These are phyloP conservation scores for Heliocidaris tuberculata DNA, from an alignment of 35 echinoderm and acorn worm species.

Conservation along the genomic window DNA sequence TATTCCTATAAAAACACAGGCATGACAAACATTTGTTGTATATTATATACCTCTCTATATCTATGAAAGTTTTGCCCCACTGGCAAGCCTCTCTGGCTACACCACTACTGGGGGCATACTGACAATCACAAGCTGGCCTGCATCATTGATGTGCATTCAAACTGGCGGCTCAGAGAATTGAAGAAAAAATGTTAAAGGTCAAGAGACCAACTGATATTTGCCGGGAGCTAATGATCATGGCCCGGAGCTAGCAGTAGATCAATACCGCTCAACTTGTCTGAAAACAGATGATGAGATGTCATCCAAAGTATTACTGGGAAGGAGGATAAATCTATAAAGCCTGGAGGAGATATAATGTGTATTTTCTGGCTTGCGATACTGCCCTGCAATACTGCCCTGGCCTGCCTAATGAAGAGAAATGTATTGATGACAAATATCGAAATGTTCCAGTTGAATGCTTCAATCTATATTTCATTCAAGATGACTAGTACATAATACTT, in stretches of 20 bases:
- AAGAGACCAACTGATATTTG: not conserved
- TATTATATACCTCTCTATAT: too few relatives aligned
- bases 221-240: not conserved
- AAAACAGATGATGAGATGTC: not conserved
- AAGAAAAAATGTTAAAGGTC: conserved; percentile 1
- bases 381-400: not conserved
- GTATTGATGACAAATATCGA: not conserved
- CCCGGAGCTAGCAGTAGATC: not conserved
- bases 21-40: too few relatives aligned
- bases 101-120: not conserved
- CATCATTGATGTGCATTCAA: not conserved
- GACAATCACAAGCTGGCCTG: not conserved
- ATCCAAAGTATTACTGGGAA: not conserved
- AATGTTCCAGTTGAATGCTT: not conserved
- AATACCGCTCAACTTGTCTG: not conserved
- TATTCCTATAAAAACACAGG: too few relatives aligned
- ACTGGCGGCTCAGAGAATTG: not conserved
- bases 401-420: not conserved
- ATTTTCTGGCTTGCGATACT: not conserved
- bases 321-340: not conserved
- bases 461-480: not conserved
- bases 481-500: not conserved
- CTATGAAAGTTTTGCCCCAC: too few relatives aligned
- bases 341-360: not conserved
- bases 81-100: not conserved